Base-by-base conservation (phyloP, 2,888 invertebrate species). In the Fabriciana adippe region DNA sequence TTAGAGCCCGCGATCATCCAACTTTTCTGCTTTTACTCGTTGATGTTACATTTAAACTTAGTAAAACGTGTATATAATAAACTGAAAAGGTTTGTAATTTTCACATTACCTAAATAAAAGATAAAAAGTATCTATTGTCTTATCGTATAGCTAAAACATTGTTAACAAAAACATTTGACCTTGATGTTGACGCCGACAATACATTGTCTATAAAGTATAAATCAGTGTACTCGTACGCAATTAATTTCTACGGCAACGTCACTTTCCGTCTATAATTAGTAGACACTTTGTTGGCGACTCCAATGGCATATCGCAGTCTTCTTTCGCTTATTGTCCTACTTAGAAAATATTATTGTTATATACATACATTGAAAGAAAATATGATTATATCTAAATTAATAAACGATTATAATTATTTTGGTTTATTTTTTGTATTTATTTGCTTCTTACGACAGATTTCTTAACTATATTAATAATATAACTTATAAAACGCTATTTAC, bases 191-290 rank as follows among this genome's bases (percentile, higher is more conserved):
- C 18, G 31, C 31, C 41, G 31, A 61, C 61, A 64, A 64, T 57
- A 53, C 59, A 61, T 64, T 55, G 54, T 8, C n/a, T 54, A 55
- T 60, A 68, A 61, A 48, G 51, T 41, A 61, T 8, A 55, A 45
- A 70, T 67, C 57, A 59, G 14, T 57, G 41, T 21, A 60, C 26
- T 47, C 63, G 55, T 59, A 64, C 47, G 48, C 50, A 68, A 68
- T 62, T 65, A 55, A 62, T 70, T 70, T 65, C 57, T 53, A 67
- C 59, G 60, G n/a, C 41, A 53, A 55, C 50, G n/a, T 51, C 54
- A 50, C 56, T 53, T 62, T 59, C 57, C 35, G 35, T 64, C 54
- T 65, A 62, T 68, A 55, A 65, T 62, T 65, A 70, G 55, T 16
- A 11, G 57, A 41, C 62, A 47, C 57, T 68, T 68, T 68, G 60